Evolutionary conservation across 2,113 vertebrate species (phyloP).

Genomic region (Stictonetta naevosa): DNA sequence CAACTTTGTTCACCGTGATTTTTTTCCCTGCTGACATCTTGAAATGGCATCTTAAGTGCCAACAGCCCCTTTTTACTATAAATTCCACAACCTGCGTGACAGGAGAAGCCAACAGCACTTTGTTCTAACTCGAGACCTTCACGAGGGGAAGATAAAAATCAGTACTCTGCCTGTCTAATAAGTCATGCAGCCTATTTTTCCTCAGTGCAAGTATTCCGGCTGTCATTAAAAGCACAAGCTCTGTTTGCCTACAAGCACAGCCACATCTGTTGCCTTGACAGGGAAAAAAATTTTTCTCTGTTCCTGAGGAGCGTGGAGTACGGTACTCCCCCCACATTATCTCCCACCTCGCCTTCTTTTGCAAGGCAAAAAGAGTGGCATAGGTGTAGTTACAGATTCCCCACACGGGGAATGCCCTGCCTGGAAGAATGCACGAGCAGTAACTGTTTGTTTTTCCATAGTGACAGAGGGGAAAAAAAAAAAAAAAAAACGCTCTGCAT

Average conservation of each 20-base stretch:
- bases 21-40: neutral
- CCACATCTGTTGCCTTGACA: neutral
- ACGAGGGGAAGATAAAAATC: neutral
- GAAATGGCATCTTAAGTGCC: neutral
- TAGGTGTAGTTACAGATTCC: neutral
- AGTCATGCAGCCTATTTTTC: neutral
- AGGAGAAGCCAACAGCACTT: neutral
- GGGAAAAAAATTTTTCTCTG: neutral
- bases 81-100: neutral
- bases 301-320: neutral
- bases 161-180: neutral
- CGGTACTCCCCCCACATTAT: neutral
- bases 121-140: neutral
- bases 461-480: neutral
- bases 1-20: neutral
- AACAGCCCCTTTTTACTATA: neutral
- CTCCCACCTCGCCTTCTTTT: neutral
- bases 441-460: neutral
- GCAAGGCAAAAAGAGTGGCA: rapidly evolving
- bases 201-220: neutral
- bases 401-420: neutral
- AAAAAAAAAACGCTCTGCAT: neutral
- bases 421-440: neutral
- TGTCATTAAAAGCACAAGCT: neutral
- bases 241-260: neutral